These are phyloP conservation scores for Australoheros scitulus DNA, from an alignment of 2,113 vertebrate species.

Conservation along the genomic window DNA sequence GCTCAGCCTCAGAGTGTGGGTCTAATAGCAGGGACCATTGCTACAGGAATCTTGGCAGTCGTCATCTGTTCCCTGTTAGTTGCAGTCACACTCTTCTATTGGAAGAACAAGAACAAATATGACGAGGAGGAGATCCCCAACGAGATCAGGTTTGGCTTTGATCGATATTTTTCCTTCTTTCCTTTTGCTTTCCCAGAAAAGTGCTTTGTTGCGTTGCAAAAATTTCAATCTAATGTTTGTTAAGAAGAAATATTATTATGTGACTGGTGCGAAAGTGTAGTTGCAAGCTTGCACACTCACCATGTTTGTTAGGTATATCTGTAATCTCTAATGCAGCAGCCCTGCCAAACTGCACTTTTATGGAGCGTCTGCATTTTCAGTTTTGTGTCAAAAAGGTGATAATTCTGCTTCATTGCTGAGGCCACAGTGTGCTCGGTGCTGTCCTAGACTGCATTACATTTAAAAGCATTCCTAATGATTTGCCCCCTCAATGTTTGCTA, in stretches of 20 bases:
- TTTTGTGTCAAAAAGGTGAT: background rate
- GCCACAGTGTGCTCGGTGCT: background rate
- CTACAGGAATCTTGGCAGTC: slow-evolving; percentile 85
- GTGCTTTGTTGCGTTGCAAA: too few relatives aligned
- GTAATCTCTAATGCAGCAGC: background rate
- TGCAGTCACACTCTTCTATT: slow-evolving; percentile 91
- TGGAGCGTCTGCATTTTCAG: background rate
- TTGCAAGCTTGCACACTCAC: background rate
- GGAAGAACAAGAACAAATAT: slow-evolving; percentile 97
- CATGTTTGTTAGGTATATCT: background rate
- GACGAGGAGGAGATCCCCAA: slow-evolving; percentile 99
- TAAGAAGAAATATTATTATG: background rate
- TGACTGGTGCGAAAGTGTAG: background rate
- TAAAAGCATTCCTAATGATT: background rate
- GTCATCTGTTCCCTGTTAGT: slow-evolving; percentile 89
- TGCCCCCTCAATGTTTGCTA: background rate
- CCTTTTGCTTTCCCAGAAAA: background rate
- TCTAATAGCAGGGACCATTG: slow-evolving; percentile 91
- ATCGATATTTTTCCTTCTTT: background rate
- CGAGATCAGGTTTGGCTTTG: slow-evolving; percentile 89
- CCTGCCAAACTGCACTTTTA: background rate
- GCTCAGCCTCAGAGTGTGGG: slow-evolving; percentile 91
- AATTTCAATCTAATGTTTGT: background rate
- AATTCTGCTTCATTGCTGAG: background rate
- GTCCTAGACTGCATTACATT: background rate